Base-by-base conservation (phyloP, 2,113 vertebrate species). In the Rattus rattus region DNA sequence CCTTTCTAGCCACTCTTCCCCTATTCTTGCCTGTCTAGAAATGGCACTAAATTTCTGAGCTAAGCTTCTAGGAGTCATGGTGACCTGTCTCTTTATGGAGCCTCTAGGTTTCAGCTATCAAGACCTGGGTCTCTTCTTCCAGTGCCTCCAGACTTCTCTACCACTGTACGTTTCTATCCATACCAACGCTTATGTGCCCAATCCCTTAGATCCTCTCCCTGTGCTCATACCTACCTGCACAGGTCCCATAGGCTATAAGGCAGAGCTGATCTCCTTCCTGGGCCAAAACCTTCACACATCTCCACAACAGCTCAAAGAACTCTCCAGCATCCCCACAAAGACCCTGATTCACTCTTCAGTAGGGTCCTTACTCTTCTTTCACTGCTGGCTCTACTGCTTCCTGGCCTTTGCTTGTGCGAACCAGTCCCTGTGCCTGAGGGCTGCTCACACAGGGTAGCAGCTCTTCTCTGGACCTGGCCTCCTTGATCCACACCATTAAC, bases 401-500 rank as follows among this genome's bases (percentile, higher is more conserved):
- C 39, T 76, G 69, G 47, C 52, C 52, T 73, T 69, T 10, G 5
- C 36, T 39, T 72, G 20, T 5, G 3, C 13, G 1, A 54, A 72
- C 13, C 12, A 1, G 24, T 4, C 4, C 52, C 7, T 54, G 52
- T 13, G 3, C 43, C 76, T 24, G 20, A 13, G 30, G 22, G 11
- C 52, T 43, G 56, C 56, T 84, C 22, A 20, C 30, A 80, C 6
- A 2, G 0, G 39, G 9, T 1, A 1, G 33, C 30, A 17, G 0
- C 47, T 65, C 17, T 22, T 33, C n/a, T 5, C n/a, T 86, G 73
- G 39, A 30, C 22, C 19, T 67, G 49, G 17, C 47, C 26, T 81
- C 28, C 76, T 22, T 0, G 19, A 56, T 65, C n/a, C 10, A 26
- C 1, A 0, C 7, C 10, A 7, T 0, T 49, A 14, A 43, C 43